Percentiles rank a stretch among this genome's conserved stretches.
Evolutionary conservation across 2,797 vertebrate genomes (phyloP).

Genomic region (Glyptemys insculpta): DNA sequence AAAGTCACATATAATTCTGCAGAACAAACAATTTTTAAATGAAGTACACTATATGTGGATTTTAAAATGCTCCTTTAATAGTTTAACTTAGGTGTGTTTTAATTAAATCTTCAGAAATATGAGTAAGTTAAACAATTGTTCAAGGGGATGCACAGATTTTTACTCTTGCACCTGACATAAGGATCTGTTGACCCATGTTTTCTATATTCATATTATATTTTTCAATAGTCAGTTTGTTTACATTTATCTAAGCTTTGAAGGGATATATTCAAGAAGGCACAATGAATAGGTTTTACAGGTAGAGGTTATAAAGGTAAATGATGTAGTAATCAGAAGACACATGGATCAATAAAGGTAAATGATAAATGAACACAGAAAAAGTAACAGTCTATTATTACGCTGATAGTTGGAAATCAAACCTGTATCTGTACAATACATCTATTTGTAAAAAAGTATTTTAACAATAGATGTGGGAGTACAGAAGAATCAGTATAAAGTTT

Average conservation of each 20-base stretch:
- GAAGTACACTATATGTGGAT: not conserved
- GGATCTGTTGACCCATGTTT: not conserved
- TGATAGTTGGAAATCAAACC: not conserved
- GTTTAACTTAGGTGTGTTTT: not conserved
- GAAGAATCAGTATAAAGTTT: not conserved
- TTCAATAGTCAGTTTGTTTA: not conserved
- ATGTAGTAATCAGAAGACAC: not conserved
- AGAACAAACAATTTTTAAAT: not conserved
- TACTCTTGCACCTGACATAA: not conserved
- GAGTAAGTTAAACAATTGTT: rapidly evolving
- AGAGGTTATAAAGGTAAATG: not conserved
- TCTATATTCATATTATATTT: not conserved
- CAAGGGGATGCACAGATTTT: not conserved
- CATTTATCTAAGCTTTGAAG: not conserved
- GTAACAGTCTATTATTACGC: not conserved
- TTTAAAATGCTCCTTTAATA: not conserved
- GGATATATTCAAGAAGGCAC: not conserved
- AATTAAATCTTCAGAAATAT: not conserved
- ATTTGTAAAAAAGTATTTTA: slow-evolving; percentile 11
- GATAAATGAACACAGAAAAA: not conserved
- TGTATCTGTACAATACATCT: not conserved
- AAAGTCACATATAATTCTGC: not conserved
- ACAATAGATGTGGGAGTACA: rapidly evolving
- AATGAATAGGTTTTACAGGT: not conserved
- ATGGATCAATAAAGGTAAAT: not conserved